Evolutionary conservation across 2,797 vertebrate species (phyloP).

Genomic region (Spinus olivaceus): DNA sequence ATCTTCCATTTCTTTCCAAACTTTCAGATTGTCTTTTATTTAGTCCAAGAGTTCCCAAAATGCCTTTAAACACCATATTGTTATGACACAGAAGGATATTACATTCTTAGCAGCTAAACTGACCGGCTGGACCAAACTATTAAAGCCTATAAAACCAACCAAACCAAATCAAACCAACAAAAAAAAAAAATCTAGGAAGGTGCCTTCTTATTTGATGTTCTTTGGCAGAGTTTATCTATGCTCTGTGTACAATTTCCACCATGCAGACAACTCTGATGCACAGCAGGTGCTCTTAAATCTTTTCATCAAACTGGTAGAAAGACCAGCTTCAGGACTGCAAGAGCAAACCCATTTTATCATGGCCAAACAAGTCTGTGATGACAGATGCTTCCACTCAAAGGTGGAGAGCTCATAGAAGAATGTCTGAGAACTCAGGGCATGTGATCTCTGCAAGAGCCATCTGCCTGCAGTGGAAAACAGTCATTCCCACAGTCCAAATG

Average conservation of each 20-base stretch:
- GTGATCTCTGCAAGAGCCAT: conserved; percentile 34
- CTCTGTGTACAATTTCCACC: not conserved
- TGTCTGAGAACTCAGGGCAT: not conserved
- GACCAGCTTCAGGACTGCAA: not conserved
- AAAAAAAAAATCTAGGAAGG: not conserved
- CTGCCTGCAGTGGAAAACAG: conserved; percentile 18
- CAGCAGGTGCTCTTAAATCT: not conserved
- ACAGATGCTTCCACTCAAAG: conserved; percentile 24
- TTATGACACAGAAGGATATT: not conserved
- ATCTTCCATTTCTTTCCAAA: not conserved
- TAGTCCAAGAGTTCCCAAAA: not conserved
- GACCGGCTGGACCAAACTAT: not conserved
- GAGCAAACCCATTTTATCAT: not conserved
- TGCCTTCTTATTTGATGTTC: not conserved
- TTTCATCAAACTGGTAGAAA: not conserved
- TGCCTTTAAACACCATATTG: not conserved
- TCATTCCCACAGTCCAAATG: not conserved
- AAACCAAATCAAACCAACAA: not conserved
- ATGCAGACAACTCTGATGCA: not conserved
- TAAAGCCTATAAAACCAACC: not conserved
- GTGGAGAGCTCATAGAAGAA: not conserved
- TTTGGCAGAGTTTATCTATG: not conserved
- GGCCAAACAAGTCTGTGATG: not conserved
- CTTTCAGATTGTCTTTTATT: not conserved
- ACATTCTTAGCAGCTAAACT: not conserved